Evolutionary conservation across 2,113 vertebrate species (phyloP), one percentile per base, ranked within the genome.

Genomic region (Sturnus vulgaris): DNA sequence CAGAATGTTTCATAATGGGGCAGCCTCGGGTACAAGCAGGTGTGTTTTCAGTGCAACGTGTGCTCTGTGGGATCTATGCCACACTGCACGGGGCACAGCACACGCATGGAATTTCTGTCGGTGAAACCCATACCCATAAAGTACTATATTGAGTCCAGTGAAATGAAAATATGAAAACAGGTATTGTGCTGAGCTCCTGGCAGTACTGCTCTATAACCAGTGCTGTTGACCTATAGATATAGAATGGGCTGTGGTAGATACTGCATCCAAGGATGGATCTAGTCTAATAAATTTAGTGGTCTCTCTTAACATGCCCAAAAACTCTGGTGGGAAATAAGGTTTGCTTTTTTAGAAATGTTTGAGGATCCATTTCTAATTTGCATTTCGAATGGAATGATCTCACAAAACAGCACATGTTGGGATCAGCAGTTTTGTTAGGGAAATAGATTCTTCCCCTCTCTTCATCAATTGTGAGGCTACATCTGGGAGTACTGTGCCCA

Each of bases 371-470:
- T 90, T 84, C 22, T 1, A 10, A 18, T 59, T 72, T 60, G 11
- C 5, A 27, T 82, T 79, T 82, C 0, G 1, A 37, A 13, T 64
- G 11, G 53, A 91, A 80, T 22, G 14, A 42, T 37, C 16, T 64
- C 21, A 31, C 5, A 3, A 7, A 56, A 46, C 11, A 66, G 11
- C 31, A n/a, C 18, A 28, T 2, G 0, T 9, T 55, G 4, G 9
- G 19, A 72, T 76, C 44, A 68, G 3, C 25, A 88, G 8, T 16
- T 86, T 92, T 94, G 1, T n/a, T 30, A 72, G 35, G 40, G 24
- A 88, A 46, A 76, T 15, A 8, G 19, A 70, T 71, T 61, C 25
- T 52, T 68, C 15, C 7, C 11, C 12, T 72, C 22, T 61, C 16
- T 52, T 69, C 63, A 86, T 27, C 13, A 42, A 56, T 44, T 88